These are phyloP conservation scores for Silvanus unidentatus DNA, from an alignment of 2,888 invertebrate genomes.

Conservation along the genomic window DNA sequence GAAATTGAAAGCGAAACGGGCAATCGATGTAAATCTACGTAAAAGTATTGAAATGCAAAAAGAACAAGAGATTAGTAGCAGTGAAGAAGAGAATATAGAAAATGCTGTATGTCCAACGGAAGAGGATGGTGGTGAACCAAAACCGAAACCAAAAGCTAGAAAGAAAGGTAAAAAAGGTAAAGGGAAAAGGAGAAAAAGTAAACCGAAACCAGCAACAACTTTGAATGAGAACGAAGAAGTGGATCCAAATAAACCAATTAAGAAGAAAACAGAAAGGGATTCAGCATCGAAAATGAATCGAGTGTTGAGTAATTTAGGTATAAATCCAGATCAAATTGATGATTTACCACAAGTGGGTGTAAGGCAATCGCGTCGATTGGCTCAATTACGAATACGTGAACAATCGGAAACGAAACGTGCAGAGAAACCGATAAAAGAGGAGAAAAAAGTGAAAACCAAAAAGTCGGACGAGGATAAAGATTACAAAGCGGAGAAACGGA, in stretches of 20 bases:
- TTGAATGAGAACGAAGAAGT: neutral
- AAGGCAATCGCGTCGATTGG: constrained; percentile 77
- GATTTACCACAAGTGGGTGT: constrained; percentile 51
- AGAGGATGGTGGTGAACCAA: constrained; percentile 16
- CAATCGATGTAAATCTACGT: constrained; percentile 35
- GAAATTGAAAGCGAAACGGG: constrained; percentile 35
- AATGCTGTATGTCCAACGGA: neutral
- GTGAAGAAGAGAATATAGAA: constrained; percentile 41
- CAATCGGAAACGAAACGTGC: constrained; percentile 58
- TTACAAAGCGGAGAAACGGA: constrained; percentile 37
- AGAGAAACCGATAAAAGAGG: constrained; percentile 21
- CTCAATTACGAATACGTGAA: constrained; percentile 80
- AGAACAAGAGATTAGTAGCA: constrained; percentile 48
- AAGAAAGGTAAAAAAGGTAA: constrained; percentile 30
- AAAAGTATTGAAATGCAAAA: constrained; percentile 51
- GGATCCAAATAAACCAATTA: neutral
- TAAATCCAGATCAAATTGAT: constrained; percentile 40
- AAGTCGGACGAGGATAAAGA: constrained; percentile 21
- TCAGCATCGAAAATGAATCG: constrained; percentile 33
- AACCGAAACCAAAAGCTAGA: constrained; percentile 26
- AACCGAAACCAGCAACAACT: neutral
- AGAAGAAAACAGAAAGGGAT: constrained; percentile 19
- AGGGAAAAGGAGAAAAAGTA: neutral
- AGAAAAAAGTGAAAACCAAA: constrained; percentile 7
- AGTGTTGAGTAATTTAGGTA: constrained; percentile 49